phyloP scores from a whole-genome alignment of 1,140 invertebrate genomes.

The Diplogasteroides magnus region DNA sequence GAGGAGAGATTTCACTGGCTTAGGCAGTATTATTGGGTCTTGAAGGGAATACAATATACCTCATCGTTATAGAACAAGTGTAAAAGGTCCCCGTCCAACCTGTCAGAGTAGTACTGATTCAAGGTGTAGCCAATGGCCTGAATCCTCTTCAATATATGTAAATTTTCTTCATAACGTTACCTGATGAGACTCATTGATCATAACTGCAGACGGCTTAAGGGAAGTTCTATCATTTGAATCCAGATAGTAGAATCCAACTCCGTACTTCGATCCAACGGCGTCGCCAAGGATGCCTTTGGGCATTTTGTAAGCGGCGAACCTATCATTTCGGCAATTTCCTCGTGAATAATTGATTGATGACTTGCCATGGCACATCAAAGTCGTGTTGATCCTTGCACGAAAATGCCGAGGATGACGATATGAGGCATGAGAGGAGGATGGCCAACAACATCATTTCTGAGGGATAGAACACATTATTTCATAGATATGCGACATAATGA shows the following conservation, averaged over 20 bases:
- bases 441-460: too few relatives aligned
- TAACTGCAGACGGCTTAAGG: conserved; percentile 20
- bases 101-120: background rate
- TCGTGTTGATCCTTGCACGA: conserved; percentile 36
- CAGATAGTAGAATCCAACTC: conserved; percentile 36
- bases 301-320: conserved; percentile 38
- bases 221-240: conserved; percentile 32
- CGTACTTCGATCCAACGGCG: conserved; percentile 19
- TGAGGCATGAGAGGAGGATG: too few relatives aligned
- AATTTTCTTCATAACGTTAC: too few relatives aligned
- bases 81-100: background rate
- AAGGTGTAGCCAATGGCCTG: background rate
- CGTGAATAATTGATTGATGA: too few relatives aligned
- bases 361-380: conserved; percentile 37
- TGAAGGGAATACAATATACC: too few relatives aligned
- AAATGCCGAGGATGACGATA: too few relatives aligned
- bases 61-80: background rate
- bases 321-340: too few relatives aligned
- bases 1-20: too few relatives aligned
- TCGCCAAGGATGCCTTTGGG: conserved; percentile 23
- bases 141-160: too few relatives aligned
- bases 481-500: too few relatives aligned
- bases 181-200: background rate
- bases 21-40: too few relatives aligned
- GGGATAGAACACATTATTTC: too few relatives aligned